Evolutionary conservation across 2,888 invertebrate genomes (phyloP).

Genomic region (Athripsodes cinereus): DNA sequence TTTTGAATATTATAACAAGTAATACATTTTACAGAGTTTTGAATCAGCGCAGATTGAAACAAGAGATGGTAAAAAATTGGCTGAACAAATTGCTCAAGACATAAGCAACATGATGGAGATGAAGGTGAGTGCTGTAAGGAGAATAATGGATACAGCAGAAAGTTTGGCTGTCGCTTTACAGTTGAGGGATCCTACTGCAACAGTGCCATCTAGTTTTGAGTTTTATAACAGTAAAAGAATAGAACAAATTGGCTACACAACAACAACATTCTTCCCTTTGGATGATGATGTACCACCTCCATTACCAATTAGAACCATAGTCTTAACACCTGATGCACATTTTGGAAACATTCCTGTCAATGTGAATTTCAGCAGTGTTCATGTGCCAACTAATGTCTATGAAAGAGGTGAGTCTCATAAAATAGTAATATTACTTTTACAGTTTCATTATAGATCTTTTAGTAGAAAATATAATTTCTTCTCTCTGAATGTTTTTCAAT

Average conservation of each 20-base stretch:
- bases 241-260: slow-evolving; percentile 41
- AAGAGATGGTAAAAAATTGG: slow-evolving; percentile 70
- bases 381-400: slow-evolving; percentile 94
- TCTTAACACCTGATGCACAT: slow-evolving; percentile 62
- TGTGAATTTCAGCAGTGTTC: slow-evolving; percentile 78
- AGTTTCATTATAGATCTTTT: neutral
- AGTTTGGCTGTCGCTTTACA: slow-evolving; percentile 65
- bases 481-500: too few species aligned
- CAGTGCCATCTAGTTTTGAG: slow-evolving; percentile 55
- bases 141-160: slow-evolving; percentile 86
- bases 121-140: slow-evolving; percentile 80
- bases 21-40: slow-evolving; percentile 65
- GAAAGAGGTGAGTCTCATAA: slow-evolving; percentile 61
- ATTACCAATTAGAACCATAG: slow-evolving; percentile 55
- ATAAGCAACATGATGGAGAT: slow-evolving; percentile 84
- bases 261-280: slow-evolving; percentile 44
- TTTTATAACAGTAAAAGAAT: slow-evolving; percentile 69
- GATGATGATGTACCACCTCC: slow-evolving; percentile 54
- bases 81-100: slow-evolving; percentile 77
- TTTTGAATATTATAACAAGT: too few species aligned
- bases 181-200: slow-evolving; percentile 36
- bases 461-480: too few species aligned
- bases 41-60: slow-evolving; percentile 69
- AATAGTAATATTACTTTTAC: neutral
- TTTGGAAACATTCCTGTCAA: slow-evolving; percentile 76